These are phyloP conservation scores for Heliconius hewitsoni DNA, from an alignment of 1,140 invertebrate genomes.

Conservation along the genomic window DNA sequence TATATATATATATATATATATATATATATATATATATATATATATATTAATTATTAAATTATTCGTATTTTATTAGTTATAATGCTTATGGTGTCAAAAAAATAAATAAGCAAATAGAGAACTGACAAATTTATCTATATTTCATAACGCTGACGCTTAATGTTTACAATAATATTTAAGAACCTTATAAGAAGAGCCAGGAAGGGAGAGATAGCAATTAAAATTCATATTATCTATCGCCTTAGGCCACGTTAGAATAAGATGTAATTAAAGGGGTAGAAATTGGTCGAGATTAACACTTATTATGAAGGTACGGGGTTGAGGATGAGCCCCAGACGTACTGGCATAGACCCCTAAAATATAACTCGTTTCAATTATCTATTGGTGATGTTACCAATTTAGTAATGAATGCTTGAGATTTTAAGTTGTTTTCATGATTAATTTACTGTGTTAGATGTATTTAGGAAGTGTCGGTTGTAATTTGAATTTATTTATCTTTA, in stretches of 20 bases:
- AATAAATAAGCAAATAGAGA: no score
- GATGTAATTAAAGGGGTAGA: slow-evolving; percentile 43
- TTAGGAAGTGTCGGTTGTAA: background rate
- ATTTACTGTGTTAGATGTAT: background rate
- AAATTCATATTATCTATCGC: slow-evolving; percentile 58
- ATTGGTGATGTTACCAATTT: background rate
- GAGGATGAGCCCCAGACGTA: background rate
- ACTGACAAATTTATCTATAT: no score
- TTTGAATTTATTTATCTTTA: background rate
- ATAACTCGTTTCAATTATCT: slow-evolving; percentile 14
- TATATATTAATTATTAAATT: no score
- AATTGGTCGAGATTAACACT: slow-evolving; percentile 45
- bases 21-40: no score
- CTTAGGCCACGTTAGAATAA: slow-evolving; percentile 41
- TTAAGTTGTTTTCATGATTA: background rate
- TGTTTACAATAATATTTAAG: background rate
- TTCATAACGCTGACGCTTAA: background rate
- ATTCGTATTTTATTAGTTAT: no score
- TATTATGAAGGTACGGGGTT: slow-evolving; percentile 25
- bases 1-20: no score
- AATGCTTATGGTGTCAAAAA: no score
- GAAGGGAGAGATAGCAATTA: slow-evolving; percentile 54
- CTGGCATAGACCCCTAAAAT: slow-evolving; percentile 8
- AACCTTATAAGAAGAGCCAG: slow-evolving; percentile 26
- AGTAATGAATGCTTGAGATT: background rate